Evolutionary conservation across 2,797 vertebrate genomes (phyloP), one percentile per base, ranked within the genome.

Genomic region (Pteronotus mesoamericanus): DNA sequence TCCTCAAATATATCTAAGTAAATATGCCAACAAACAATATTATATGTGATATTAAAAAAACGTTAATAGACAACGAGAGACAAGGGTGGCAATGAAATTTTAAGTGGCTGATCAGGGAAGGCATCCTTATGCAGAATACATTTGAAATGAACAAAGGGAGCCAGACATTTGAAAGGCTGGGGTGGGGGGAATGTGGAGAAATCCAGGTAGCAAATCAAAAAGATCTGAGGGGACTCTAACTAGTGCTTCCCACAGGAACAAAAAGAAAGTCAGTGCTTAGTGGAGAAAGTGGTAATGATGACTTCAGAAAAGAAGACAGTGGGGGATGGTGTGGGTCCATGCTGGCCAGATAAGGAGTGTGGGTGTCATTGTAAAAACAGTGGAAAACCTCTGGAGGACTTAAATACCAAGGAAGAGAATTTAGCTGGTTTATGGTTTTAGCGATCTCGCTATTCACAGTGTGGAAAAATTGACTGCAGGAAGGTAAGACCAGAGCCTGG

Each of bases 141-240:
- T 71, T 75, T 89, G 74, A 78, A 91, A 88, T 51, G 69, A 95
- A 79, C 53, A 83, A 86, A 94, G 37, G 2, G 12, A 95, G 42
- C 22, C 68, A 53, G 42, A 4, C 32, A 3, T 3, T 48, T 11
- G 44, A 84, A 95, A 11, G 7, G 16, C 22, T n/a, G 6, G 11
- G 24, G n/a, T n/a, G n/a, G n/a, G 32, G 5, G 1, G 42, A 8
- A 42, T 61, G 46, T 9, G 53, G 53, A 91, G 51, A 78, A 86
- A 37, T 66, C 19, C 46, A 92, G 51, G 22, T 4, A 12, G 51
- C 22, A 82, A 82, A 29, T 91, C 22, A 53, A n/a, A 86, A 87
- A 39, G n/a, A 8, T 24, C 48, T 22, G 29, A 34, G 51, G 82
- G 24, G n/a, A 80, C 64, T 66, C 4, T 9, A 66, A 16, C 51